phyloP scores from a whole-genome alignment of 2,797 vertebrate species.

The Pipistrellus pipistrellus region DNA sequence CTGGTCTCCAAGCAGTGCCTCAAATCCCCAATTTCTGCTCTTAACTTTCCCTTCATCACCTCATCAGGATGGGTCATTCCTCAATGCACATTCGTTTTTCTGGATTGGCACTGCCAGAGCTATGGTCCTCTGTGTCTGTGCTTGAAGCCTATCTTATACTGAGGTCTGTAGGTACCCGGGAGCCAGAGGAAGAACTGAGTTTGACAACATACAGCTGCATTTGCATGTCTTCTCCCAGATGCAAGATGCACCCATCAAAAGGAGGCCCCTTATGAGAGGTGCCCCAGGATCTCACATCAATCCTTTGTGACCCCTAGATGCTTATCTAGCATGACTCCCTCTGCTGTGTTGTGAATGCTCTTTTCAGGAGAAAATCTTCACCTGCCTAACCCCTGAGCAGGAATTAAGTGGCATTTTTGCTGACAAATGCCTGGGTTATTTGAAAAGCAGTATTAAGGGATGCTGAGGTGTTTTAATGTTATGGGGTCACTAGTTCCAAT shows the following conservation, averaged over 20 bases:
- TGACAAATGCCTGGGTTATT: background rate
- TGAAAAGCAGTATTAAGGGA: background rate
- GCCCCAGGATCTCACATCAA: too few relatives aligned
- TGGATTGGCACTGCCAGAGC: background rate
- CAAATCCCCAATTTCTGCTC: background rate
- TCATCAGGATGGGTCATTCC: background rate
- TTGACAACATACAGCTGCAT: too few relatives aligned
- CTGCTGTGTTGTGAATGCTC: background rate
- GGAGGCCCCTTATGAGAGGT: background rate
- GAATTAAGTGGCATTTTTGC: background rate
- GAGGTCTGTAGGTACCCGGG: background rate
- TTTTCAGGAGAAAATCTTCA: accelerated
- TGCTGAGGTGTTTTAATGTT: background rate
- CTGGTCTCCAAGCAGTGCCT: too few relatives aligned
- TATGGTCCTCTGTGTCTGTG: too few relatives aligned
- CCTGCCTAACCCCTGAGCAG: background rate
- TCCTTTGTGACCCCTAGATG: too few relatives aligned
- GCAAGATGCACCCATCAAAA: too few relatives aligned
- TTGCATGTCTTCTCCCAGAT: background rate
- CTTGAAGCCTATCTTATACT: background rate
- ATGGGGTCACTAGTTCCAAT: too few relatives aligned
- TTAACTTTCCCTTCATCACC: background rate
- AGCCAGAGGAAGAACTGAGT: background rate
- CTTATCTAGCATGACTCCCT: too few relatives aligned
- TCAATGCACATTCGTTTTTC: background rate